Evolutionary conservation across 2,888 invertebrate genomes (phyloP).

Genomic region (Deilephila elpenor): DNA sequence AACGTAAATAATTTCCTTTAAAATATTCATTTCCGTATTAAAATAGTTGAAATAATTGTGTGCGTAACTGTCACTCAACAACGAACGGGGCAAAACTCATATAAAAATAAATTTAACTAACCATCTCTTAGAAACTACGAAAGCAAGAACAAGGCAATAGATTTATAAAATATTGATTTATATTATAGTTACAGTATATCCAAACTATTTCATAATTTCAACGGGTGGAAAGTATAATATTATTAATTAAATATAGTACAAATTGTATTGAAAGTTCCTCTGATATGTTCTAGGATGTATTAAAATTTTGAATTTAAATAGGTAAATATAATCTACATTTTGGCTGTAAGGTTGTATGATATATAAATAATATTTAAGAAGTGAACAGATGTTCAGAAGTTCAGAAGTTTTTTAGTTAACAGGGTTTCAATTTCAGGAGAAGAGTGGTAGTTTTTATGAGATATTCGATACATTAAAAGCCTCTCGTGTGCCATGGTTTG

Average conservation of each 20-base stretch:
- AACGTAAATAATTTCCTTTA: conserved; percentile 6
- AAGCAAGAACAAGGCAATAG: conserved; percentile 26
- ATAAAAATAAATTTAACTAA: conserved; percentile 29
- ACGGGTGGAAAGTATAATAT: conserved; percentile 31
- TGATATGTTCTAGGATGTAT: conserved; percentile 58
- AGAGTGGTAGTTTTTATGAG: neutral
- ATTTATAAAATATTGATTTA: conserved; percentile 29
- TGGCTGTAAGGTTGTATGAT: neutral
- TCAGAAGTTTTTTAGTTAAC: neutral
- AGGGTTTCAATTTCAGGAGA: neutral
- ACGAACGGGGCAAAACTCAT: conserved; percentile 27
- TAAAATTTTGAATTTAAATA: conserved; percentile 2
- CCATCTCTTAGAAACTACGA: conserved; percentile 23
- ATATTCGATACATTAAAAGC: conserved; percentile 1
- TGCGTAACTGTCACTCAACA: conserved; percentile 16
- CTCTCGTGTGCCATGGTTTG: conserved; percentile 14
- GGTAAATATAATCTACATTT: conserved; percentile 20
- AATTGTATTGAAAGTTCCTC: conserved; percentile 50
- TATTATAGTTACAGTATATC: conserved; percentile 33
- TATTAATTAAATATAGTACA: conserved; percentile 34
- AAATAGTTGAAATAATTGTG: conserved; percentile 4
- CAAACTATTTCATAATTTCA: conserved; percentile 36
- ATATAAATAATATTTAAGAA: conserved; percentile 7
- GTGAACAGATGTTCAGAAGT: neutral
- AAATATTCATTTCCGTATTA: neutral